Evolutionary conservation across 2,113 vertebrate species (phyloP), one percentile per base, ranked within the genome.

Genomic region (Poeciliopsis occidentalis): DNA sequence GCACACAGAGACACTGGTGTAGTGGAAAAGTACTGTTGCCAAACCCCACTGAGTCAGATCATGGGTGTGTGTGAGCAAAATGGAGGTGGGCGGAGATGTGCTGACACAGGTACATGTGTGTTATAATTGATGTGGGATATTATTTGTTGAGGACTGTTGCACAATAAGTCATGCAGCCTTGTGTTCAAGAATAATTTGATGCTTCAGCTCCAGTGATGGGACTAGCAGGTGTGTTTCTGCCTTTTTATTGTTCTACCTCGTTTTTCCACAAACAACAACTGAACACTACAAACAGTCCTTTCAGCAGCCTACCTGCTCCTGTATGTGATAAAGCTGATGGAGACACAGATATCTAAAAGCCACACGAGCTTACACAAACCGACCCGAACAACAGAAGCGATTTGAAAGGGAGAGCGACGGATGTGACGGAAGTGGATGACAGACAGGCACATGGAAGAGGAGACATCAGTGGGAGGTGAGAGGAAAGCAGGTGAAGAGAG

Each of bases 1-100:
- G 70, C 67, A 72, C 12, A 22, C 57, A 57, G 32, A 37, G 67
- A 54, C n/a, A 87, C 63, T 71, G 71, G 81, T 84, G 79, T 51
- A 83, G 76, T 91, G 89, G 91, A 93, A 92, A 90, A 91, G 60
- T 91, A 91, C 90, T 80, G 79, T 60, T 47, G 79, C 76, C 69
- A 41, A 78, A 31, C 64, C 73, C 85, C 79, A 75, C 32, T 30
- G 85, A 85, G 83, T 87, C 74, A 62, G 44, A 71, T 44, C 64
- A 69, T 11, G 39, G 17, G 44, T 69, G 44, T 74, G 62, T 71
- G 76, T 27, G 13, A 31, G 64, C 32, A 71, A 34, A 51, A 65
- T 31, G 34, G 60, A 29, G 61, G 17, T 54, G 22, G 75, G 60
- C 39, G 27, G 6, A 22, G 1, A 27, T 15, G 41, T 60, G 8